Conservation (phyloP, 64 coral and sea anemone genomes). For the Trachythela sp. region DNA sequence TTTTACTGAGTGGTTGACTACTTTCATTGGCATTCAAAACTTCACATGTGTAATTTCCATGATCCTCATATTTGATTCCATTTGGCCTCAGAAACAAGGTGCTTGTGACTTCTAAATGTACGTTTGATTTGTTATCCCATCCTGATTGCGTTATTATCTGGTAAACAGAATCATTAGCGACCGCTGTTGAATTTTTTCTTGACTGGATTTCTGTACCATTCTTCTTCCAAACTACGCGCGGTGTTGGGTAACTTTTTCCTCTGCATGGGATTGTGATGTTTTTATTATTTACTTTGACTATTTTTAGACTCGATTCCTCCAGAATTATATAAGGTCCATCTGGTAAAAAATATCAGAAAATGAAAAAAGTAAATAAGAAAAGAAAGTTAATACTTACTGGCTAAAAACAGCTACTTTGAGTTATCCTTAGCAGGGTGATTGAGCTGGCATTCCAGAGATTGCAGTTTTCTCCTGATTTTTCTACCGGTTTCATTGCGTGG, state of each 20-base stretch:
- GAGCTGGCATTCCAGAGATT: too few relatives aligned
- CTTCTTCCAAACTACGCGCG: not conserved
- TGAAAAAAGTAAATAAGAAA: too few relatives aligned
- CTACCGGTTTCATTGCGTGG: too few relatives aligned
- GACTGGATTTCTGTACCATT: not conserved
- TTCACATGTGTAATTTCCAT: conserved; percentile 4
- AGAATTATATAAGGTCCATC: not conserved
- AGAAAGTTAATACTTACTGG: too few relatives aligned
- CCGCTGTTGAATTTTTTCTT: not conserved
- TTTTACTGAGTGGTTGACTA: not conserved
- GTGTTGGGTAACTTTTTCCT: not conserved
- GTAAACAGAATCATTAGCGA: not conserved
- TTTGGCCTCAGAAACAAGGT: not conserved
- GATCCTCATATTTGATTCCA: not conserved
- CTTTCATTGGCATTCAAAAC: conserved; percentile 17
- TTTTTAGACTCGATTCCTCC: not conserved
- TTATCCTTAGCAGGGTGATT: too few relatives aligned
- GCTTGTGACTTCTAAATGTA: not conserved
- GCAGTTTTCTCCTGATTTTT: too few relatives aligned
- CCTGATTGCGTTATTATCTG: not conserved
- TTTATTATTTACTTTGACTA: not conserved
- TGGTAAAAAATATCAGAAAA: too few relatives aligned
- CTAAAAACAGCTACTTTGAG: too few relatives aligned
- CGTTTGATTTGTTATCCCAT: not conserved
- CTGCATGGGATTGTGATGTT: not conserved